Evolutionary conservation across 1,140 invertebrate genomes (phyloP).

Genomic region (Dendrolimus kikuchii): DNA sequence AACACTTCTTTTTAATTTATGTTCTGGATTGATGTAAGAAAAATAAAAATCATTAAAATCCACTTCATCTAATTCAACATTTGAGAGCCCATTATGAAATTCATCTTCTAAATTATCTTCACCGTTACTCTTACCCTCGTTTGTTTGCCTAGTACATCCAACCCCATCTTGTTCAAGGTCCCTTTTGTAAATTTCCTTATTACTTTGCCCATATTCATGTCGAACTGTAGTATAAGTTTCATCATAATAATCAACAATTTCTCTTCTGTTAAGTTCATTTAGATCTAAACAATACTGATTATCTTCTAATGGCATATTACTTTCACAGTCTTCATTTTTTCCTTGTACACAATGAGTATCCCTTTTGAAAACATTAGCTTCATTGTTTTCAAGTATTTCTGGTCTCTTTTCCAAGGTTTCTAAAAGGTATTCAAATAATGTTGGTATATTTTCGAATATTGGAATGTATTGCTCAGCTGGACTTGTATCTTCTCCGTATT

Average conservation of each 20-base stretch:
- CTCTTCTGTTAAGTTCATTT: neutral
- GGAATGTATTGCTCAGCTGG: constrained; percentile 20
- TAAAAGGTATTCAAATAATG: constrained; percentile 30
- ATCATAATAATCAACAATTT: too few species aligned
- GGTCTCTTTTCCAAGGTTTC: constrained; percentile 24
- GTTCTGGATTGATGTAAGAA: too few species aligned
- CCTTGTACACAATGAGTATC: constrained; percentile 6
- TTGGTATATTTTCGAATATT: constrained; percentile 29
- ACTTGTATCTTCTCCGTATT: constrained; percentile 1
- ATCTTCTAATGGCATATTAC: neutral
- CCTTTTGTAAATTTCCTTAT: too few species aligned
- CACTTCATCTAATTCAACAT: too few species aligned
- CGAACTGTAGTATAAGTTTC: too few species aligned
- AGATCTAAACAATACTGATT: neutral
- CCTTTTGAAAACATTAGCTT: constrained; percentile 18
- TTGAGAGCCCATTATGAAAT: too few species aligned
- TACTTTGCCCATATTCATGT: too few species aligned
- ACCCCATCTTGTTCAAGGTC: too few species aligned
- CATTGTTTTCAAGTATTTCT: constrained; percentile 33
- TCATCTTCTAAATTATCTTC: too few species aligned
- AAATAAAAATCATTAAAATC: too few species aligned
- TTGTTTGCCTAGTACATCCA: too few species aligned
- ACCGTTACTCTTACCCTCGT: too few species aligned
- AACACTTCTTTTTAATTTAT: neutral
- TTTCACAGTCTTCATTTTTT: constrained; percentile 3